phyloP scores from a whole-genome alignment of 2,797 vertebrate genomes.

The Anguilla anguilla region DNA sequence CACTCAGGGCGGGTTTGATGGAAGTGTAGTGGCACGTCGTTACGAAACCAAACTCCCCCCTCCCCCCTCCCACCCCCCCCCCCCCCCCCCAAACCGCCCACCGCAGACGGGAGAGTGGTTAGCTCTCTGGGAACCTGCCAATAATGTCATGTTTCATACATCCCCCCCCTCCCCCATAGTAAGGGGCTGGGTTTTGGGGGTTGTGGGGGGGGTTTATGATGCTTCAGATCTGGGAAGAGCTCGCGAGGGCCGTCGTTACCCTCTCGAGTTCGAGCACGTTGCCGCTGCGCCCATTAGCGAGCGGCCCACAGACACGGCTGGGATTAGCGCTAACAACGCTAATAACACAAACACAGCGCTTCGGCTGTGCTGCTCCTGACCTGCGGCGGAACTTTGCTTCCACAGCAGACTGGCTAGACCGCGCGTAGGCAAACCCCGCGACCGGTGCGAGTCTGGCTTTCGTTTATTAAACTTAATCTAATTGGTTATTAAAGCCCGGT shows the following conservation, averaged over 20 bases:
- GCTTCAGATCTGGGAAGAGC: background rate
- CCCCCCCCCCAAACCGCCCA: conserved; percentile 26
- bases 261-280: background rate
- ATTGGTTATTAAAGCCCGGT: background rate
- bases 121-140: conserved; percentile 68
- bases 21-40: conserved; percentile 64
- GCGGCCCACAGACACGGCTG: background rate
- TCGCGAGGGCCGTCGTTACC: background rate
- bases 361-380: background rate
- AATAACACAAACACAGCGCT: too few species aligned
- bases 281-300: background rate
- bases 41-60: conserved; percentile 58
- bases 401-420: background rate
- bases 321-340: background rate
- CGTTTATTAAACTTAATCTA: background rate
- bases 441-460: background rate
- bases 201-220: conserved; percentile 45
- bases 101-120: conserved; percentile 62
- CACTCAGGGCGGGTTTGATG: conserved; percentile 69
- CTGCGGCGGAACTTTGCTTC: background rate
- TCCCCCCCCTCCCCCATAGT: conserved; percentile 55
- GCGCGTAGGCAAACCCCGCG: background rate
- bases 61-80: too few species aligned
- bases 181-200: conserved; percentile 37
- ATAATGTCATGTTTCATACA: conserved; percentile 74